A percentile compares a stretch with the other conserved stretches of the same genome.
Conservation (phyloP, 64 coral and sea anemone genomes). For the Orbicella faveolata region DNA sequence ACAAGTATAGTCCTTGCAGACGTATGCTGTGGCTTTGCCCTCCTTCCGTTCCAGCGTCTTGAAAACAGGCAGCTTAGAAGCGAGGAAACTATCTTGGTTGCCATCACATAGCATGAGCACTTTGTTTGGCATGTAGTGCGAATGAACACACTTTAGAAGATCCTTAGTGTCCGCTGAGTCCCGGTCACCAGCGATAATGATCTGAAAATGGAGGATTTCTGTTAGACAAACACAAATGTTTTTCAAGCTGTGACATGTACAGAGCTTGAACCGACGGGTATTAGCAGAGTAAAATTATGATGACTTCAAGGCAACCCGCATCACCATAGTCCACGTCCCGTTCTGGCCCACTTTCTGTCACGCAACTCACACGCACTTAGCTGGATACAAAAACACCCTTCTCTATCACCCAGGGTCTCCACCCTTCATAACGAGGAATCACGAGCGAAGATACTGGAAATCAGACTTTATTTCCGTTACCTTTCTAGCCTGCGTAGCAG, state of each 20-base stretch:
- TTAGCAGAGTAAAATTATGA: no score
- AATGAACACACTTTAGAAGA: conserved; percentile 77
- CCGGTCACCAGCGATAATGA: conserved; percentile 87
- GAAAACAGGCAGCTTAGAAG: conserved; percentile 71
- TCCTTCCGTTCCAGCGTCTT: conserved; percentile 77
- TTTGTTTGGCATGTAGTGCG: conserved; percentile 92
- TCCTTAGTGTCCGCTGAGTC: conserved; percentile 79
- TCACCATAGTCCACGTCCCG: no score
- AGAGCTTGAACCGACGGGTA: neutral
- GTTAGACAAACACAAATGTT: neutral
- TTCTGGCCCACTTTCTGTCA: no score
- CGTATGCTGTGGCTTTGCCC: conserved; percentile 84
- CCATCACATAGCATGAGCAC: conserved; percentile 84
- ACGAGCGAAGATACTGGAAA: no score
- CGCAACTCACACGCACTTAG: no score
- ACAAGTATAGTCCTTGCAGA: conserved; percentile 89
- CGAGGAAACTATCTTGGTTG: conserved; percentile 74
- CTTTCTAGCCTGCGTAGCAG: no score
- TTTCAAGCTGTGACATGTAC: neutral
- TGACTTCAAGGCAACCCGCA: no score
- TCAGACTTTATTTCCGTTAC: no score
- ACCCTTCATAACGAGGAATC: no score
- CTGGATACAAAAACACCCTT: no score
- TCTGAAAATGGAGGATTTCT: conserved; percentile 49
- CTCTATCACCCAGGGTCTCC: no score